Percentiles rank a stretch among this genome's conserved stretches.
These are phyloP conservation scores for Rhea americana DNA, from an alignment of 2,113 vertebrate species.

Conservation along the genomic window DNA sequence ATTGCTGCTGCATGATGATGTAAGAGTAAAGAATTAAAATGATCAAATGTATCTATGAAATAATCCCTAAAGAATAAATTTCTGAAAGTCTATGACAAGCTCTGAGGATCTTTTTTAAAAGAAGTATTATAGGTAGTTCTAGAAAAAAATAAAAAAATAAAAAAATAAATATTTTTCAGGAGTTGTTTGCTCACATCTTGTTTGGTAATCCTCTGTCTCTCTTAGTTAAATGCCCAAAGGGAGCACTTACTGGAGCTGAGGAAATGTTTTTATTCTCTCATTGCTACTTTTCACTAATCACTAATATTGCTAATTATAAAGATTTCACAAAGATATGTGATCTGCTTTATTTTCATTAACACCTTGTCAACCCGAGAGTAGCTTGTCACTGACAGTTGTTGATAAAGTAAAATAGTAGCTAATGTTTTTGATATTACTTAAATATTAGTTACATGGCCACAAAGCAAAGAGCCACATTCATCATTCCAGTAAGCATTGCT, in stretches of 20 bases:
- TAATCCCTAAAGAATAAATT: not conserved
- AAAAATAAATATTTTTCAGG: not conserved
- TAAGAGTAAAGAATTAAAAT: not conserved
- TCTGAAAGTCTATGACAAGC: not conserved
- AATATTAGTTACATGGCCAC: not conserved
- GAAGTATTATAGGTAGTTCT: not conserved
- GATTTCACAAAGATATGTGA: fast-evolving
- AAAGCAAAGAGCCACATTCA: not conserved
- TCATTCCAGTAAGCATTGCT: not conserved
- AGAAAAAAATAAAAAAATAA: too few species aligned
- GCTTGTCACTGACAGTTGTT: not conserved
- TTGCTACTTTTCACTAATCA: not conserved
- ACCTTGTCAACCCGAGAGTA: not conserved
- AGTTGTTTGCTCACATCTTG: not conserved
- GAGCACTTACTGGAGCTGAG: not conserved
- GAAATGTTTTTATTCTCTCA: not conserved
- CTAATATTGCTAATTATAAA: not conserved
- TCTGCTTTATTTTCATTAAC: not conserved
- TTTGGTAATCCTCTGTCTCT: not conserved
- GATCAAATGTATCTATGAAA: not conserved
- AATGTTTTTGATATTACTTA: not conserved
- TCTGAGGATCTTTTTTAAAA: not conserved
- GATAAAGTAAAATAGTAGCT: not conserved
- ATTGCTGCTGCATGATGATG: not conserved
- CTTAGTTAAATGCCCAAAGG: not conserved